phyloP scores from a whole-genome alignment of 92 coral and sea anemone species.

The Palythoa caribaeorum region DNA sequence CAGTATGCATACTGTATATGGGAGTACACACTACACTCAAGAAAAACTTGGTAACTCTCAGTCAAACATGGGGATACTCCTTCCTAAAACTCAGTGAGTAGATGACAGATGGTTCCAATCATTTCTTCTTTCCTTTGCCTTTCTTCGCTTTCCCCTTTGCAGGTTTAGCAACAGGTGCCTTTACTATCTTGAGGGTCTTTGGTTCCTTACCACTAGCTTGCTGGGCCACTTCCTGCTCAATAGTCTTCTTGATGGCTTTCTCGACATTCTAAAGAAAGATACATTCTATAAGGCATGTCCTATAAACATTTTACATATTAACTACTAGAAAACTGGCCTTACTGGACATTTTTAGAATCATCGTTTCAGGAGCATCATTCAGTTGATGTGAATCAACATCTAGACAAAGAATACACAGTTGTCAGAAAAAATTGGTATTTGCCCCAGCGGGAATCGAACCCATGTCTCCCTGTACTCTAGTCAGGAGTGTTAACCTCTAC shows the following conservation, averaged over 20 bases:
- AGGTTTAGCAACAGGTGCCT: slow-evolving; percentile 23
- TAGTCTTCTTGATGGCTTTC: slow-evolving; percentile 41
- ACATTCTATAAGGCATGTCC: too few relatives aligned
- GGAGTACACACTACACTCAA: neutral
- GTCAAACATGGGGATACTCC: neutral
- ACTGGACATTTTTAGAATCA: too few relatives aligned
- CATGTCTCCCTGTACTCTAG: too few relatives aligned
- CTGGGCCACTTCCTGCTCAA: slow-evolving; percentile 34
- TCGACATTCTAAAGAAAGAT: neutral
- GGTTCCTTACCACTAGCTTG: slow-evolving; percentile 40
- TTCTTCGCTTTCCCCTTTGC: slow-evolving; percentile 33
- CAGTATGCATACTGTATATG: neutral
- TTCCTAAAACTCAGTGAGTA: neutral
- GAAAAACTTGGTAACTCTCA: neutral
- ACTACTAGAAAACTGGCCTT: neutral
- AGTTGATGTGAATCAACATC: too few relatives aligned
- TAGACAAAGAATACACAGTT: too few relatives aligned
- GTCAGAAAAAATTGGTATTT: too few relatives aligned
- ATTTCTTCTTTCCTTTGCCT: slow-evolving; percentile 47
- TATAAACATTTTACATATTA: neutral
- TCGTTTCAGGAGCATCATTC: too few relatives aligned
- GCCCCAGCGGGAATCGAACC: too few relatives aligned
- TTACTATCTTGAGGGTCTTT: slow-evolving; percentile 38
- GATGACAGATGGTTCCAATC: neutral
- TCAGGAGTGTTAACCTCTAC: too few relatives aligned